Base-by-base conservation (phyloP, 2,888 invertebrate species). In the Agriotes lineatus region DNA sequence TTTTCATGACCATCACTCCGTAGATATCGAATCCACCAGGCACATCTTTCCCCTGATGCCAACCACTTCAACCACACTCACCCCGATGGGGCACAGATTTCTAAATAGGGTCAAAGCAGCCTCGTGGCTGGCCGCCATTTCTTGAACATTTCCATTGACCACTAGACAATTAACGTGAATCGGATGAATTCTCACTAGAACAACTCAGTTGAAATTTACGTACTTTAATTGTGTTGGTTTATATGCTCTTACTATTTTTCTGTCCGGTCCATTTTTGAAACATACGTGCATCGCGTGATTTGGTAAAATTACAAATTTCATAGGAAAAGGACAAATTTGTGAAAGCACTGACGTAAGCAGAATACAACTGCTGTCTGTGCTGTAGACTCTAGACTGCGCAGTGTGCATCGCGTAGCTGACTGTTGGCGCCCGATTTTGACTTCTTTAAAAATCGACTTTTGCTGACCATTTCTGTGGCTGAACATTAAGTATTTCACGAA, bases 301-400 rank as follows among this genome's bases (percentile, higher is more conserved):
- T 37, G 37, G 37, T 37, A 37, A 37, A 37, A 37, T 37, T 7
- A 37, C 37, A 37, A 37, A 37, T 37, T 37, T 37, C 37, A 37
- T 37, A 37, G 37, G 37, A 37, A 37, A n/a, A 37, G 37, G 16
- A 39, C 12, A 39, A 5, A 39, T 39, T 39, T 39, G 39, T 39
- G 39, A n/a, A 39, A 39, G 39, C 39, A 39, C 39, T 39, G 14
- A 39, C 39, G 39, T 35, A 2, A 1, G 35, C 35, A 35, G 6
- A 35, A 35, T 5, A 35, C 35, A 35, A 35, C 35, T n/a, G 2
- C 35, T 35, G 35, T 35, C 6, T 35, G 35, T 5, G 35, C 35
- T 35, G 35, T 35, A 35, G 35, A 35, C 35, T 35, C 35, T 35
- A 1, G 6, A 35, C 35, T 35, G 35, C 35, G 35, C 35, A 35